Conservation (phyloP, 2,888 invertebrate species). For the Drosophila stalkeri region DNA sequence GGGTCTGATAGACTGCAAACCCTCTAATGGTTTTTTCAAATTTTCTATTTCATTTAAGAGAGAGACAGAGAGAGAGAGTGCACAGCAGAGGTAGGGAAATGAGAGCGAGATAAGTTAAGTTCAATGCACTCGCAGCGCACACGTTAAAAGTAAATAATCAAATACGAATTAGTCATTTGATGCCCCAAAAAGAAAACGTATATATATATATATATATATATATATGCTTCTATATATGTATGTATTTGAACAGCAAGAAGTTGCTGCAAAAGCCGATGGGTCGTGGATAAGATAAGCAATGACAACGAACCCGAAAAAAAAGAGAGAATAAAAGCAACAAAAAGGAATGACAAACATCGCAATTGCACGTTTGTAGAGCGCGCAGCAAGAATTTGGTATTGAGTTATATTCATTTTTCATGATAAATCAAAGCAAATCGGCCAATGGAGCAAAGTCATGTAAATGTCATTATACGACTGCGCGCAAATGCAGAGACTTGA, state of each 20-base stretch:
- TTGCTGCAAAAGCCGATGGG: conserved; percentile 25
- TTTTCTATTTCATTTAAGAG: not conserved
- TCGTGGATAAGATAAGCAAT: conserved; percentile 58
- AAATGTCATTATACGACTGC: conserved; percentile 14
- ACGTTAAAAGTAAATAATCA: conserved; percentile 62
- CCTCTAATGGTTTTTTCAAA: conserved; percentile 9
- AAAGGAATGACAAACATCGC: conserved; percentile 8
- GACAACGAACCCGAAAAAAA: conserved; percentile 45
- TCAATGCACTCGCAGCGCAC: conserved; percentile 47
- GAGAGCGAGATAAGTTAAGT: conserved; percentile 35
- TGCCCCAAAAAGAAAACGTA: conserved; percentile 25
- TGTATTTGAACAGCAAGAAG: conserved; percentile 6
- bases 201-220: not conserved
- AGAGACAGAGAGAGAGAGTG: not conserved
- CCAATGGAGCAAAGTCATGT: conserved; percentile 15
- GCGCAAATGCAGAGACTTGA: not conserved
- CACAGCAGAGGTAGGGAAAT: not conserved
- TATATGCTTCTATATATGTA: not conserved
- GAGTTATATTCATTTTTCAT: conserved; percentile 16
- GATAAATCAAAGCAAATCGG: conserved; percentile 11
- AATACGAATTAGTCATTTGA: conserved; percentile 69
- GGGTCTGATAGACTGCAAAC: conserved; percentile 14
- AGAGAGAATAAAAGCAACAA: not conserved
- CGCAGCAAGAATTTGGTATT: not conserved
- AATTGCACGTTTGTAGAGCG: conserved; percentile 9